Evolutionary conservation across 30 jellyfish, hydroid and myxozoan genomes (phyloP).

Genomic region (Hydra vulgaris): DNA sequence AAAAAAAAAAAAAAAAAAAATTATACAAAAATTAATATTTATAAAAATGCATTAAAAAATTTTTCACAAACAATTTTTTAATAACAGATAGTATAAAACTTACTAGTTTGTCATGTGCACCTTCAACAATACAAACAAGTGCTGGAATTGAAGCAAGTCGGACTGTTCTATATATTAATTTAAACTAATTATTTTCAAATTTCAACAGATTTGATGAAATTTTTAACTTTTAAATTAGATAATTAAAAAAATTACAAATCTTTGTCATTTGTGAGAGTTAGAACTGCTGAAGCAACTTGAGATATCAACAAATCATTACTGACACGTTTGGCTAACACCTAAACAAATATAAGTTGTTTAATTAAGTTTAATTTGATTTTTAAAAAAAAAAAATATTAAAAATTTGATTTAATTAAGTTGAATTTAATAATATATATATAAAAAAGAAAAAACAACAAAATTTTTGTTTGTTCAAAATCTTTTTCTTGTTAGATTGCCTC

Average conservation of each 20-base stretch:
- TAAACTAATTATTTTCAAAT: no score
- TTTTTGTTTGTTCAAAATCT: no score
- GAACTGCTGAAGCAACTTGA: conserved; percentile 93
- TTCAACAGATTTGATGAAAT: no score
- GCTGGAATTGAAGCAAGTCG: conserved; percentile 89
- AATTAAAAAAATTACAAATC: conserved; percentile 65
- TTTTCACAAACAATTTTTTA: not conserved
- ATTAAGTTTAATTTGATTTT: no score
- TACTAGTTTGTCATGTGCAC: conserved; percentile 59
- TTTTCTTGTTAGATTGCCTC: no score
- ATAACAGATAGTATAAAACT: not conserved
- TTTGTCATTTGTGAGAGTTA: conserved; percentile 74
- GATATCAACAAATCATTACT: conserved; percentile 37
- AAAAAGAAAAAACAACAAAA: no score
- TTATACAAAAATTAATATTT: not conserved
- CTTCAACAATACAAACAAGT: conserved; percentile 65
- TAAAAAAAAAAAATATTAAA: no score
- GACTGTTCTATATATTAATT: conserved; percentile 46
- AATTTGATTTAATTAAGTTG: no score
- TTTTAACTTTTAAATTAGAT: no score
- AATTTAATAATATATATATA: no score
- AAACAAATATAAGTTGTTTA: conserved; percentile 5
- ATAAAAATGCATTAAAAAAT: not conserved
- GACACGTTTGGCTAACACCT: conserved; percentile 57
- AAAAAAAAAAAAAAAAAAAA: not conserved